phyloP scores from a whole-genome alignment of 2,113 vertebrate genomes.

The Callaeas wilsoni region DNA sequence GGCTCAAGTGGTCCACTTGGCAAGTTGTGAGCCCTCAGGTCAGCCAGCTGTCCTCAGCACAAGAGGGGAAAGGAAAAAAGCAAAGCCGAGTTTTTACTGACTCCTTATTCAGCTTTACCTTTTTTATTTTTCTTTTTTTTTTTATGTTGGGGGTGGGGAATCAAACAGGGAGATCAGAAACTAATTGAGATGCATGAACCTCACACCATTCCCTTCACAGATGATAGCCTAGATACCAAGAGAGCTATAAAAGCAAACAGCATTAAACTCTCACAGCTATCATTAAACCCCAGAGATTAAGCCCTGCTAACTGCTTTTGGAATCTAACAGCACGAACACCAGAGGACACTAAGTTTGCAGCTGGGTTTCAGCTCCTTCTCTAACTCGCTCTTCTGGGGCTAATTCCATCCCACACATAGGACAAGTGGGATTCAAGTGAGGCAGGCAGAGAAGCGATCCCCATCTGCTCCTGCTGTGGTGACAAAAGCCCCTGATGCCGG shows the following conservation, averaged over 20 bases:
- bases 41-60: background rate
- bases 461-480: background rate
- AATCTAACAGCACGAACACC: background rate
- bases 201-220: background rate
- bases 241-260: background rate
- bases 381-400: background rate
- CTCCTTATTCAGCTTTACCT: background rate
- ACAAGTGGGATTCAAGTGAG: background rate
- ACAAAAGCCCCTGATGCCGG: background rate
- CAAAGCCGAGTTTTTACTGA: background rate
- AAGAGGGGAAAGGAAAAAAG: background rate
- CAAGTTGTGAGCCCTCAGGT: background rate
- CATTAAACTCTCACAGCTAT: background rate
- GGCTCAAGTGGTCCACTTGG: slow-evolving; percentile 32
- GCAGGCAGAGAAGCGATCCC: background rate
- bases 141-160: background rate
- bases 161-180: background rate
- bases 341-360: background rate
- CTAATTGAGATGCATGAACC: background rate
- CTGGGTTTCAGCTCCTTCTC: background rate
- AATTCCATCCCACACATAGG: background rate
- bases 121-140: background rate
- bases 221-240: background rate
- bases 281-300: background rate
- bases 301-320: background rate